Evolutionary conservation across 2,888 invertebrate species (phyloP).

Genomic region (Meteorus cinctellus): DNA sequence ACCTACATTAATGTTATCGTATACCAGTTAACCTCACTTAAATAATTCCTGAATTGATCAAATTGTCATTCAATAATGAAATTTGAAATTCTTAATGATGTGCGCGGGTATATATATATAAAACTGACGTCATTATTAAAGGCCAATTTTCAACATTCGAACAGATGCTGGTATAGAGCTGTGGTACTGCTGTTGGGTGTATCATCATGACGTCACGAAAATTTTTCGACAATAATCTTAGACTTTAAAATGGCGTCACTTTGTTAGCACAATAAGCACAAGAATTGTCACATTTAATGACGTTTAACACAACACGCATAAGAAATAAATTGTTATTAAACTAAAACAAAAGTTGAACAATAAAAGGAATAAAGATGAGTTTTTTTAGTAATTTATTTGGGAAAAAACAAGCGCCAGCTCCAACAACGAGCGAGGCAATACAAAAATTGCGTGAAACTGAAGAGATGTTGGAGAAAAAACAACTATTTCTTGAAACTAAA

Average conservation of each 20-base stretch:
- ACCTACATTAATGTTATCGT: too few species aligned
- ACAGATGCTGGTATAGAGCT: background rate
- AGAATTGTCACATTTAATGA: background rate
- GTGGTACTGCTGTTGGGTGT: background rate
- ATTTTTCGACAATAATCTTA: background rate
- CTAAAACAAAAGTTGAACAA: background rate
- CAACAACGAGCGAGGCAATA: conserved; percentile 97
- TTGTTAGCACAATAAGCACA: background rate
- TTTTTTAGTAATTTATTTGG: conserved; percentile 94
- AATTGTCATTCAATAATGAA: too few species aligned
- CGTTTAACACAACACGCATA: too few species aligned
- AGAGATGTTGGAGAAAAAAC: conserved; percentile 96
- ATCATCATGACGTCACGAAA: background rate
- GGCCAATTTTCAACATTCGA: background rate
- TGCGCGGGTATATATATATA: background rate
- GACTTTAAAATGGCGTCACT: conserved; percentile 15
- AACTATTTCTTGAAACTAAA: conserved; percentile 96
- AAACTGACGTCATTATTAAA: background rate
- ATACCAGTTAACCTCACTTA: too few species aligned
- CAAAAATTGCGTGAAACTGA: conserved; percentile 97
- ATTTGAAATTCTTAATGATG: too few species aligned
- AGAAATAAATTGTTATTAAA: background rate
- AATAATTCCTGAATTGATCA: too few species aligned
- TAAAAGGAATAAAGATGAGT: conserved; percentile 79
- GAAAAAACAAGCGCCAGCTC: conserved; percentile 90